Evolutionary conservation across 2,888 invertebrate species (phyloP), one percentile per base, ranked within the genome.

Genomic region (Erebia ligea): DNA sequence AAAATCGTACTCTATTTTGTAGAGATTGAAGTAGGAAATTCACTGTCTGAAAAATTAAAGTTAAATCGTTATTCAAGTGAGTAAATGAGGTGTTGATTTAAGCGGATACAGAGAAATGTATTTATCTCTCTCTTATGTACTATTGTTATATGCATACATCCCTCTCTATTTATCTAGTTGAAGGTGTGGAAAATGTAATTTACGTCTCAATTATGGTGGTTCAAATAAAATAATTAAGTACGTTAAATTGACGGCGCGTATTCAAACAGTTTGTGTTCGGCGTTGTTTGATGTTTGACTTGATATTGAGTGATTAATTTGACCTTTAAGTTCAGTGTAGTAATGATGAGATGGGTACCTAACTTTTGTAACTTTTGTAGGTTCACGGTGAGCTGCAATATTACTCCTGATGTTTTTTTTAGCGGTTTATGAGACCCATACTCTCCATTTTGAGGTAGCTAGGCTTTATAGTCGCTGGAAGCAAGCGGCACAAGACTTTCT

Each of bases 81-180:
- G 69, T 68, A 54, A 61, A 63, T 59, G 54, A 65, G 66, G 75
- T 77, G 75, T 76, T 77, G 79, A 82, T 80, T 80, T 77, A 78
- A 81, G 76, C 75, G 78, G 80, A 82, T 81, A 79, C 78, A 70
- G 75, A 75, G 79, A 81, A 79, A 81, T 80, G 76, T 75, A 77
- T 78, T 79, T 80, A 80, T 82, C 82, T 81, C 82, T 79, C 77
- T 84, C 71, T 75, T 78, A 80, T 80, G 73, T 76, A 76, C 76
- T 68, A 70, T 68, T 67, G 74, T 76, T 79, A 72, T 69, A 75
- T 80, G 69, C 71, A 57, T 68, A 61, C 69, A 63, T 80, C 80
- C 75, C 80, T 75, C 69, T 81, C 76, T 56, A 17, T 52, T 48
- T 62, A 62, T 62, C 62, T 63, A 69, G 50, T 65, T 48, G 66